Evolutionary conservation across 2,797 vertebrate species (phyloP).

Genomic region (Hirundo rustica): DNA sequence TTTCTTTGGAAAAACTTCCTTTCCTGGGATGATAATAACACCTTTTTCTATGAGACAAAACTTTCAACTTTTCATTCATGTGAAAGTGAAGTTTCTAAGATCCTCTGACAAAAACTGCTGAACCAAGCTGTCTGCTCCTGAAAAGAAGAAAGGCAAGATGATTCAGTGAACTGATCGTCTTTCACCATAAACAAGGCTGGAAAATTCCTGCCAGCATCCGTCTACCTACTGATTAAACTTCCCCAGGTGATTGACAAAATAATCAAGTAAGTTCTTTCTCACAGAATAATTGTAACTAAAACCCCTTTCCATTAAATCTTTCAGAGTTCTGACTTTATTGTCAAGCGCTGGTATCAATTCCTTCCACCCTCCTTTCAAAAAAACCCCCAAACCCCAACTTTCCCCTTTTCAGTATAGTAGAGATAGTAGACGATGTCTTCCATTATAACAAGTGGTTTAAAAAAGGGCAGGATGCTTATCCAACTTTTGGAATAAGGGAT

Average conservation of each 20-base stretch:
- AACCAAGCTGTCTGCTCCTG: not conserved
- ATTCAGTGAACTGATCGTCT: not conserved
- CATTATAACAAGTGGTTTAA: not conserved
- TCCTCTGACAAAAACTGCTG: not conserved
- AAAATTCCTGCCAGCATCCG: not conserved
- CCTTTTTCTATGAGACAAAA: not conserved
- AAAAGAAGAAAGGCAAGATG: not conserved
- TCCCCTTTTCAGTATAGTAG: not conserved
- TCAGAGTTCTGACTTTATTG: not conserved
- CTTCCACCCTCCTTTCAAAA: accelerated
- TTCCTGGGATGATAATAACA: not conserved
- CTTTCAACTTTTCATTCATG: not conserved
- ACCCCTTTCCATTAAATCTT: not conserved
- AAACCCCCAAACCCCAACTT: accelerated
- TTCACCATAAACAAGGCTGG: not conserved
- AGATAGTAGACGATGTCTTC: not conserved
- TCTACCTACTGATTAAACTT: not conserved
- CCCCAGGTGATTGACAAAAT: not conserved
- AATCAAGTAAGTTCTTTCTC: not conserved
- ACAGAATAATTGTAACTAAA: not conserved
- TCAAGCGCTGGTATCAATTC: not conserved
- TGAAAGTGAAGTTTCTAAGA: not conserved
- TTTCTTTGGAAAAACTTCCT: not conserved
- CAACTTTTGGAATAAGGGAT: not conserved
- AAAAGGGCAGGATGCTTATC: not conserved